Evolutionary conservation across 2,797 vertebrate species (phyloP).

Genomic region (Leptatherina wallacei): DNA sequence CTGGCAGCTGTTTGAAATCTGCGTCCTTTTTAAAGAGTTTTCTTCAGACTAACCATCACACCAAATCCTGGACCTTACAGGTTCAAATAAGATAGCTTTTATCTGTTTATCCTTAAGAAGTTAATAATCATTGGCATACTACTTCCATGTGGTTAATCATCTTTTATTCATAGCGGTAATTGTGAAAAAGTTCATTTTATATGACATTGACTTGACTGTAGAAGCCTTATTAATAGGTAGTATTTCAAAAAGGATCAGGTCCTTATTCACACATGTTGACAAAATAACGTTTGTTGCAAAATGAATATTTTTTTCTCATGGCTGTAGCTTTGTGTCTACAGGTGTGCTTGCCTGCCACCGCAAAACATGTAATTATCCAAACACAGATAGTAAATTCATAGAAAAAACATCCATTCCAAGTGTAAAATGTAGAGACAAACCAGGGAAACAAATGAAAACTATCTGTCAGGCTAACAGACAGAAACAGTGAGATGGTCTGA

Average conservation of each 20-base stretch:
- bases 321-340: no score
- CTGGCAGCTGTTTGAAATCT: neutral
- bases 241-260: neutral
- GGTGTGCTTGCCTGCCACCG: neutral
- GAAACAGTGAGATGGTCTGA: conserved; percentile 3
- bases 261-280: neutral
- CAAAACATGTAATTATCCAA: neutral
- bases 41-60: neutral
- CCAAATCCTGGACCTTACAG: neutral
- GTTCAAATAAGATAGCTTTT: neutral
- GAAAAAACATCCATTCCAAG: neutral
- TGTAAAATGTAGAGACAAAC: conserved; percentile 13
- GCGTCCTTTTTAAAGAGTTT: neutral
- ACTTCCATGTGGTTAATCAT: neutral
- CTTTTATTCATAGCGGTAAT: neutral
- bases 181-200: neutral
- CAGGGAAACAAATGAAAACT: neutral
- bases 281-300: no score
- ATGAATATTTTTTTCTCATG: no score
- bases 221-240: neutral
- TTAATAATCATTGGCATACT: neutral
- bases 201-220: neutral
- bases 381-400: neutral
- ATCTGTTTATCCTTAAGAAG: neutral
- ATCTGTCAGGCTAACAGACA: neutral